These are phyloP conservation scores for Catharus fuscescens DNA, from an alignment of 2,113 vertebrate species.

Conservation along the genomic window DNA sequence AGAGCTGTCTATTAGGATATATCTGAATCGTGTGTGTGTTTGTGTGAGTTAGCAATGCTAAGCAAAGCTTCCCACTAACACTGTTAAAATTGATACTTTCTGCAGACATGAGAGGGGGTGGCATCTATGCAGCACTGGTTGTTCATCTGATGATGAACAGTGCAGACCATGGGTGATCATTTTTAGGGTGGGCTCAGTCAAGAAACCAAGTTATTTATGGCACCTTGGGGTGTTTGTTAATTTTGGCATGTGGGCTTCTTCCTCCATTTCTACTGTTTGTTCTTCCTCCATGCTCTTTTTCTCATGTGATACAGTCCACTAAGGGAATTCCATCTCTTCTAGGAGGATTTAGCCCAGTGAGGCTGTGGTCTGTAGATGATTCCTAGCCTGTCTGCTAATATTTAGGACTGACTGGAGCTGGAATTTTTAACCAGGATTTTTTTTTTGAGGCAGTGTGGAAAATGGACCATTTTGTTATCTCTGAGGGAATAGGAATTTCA, in stretches of 20 bases:
- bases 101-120: not conserved
- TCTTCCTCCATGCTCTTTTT: not conserved
- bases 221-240: not conserved
- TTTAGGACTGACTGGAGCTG: not conserved
- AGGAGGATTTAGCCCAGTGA: not conserved
- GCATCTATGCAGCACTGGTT: not conserved
- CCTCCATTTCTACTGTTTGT: not conserved
- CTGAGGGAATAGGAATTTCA: not conserved
- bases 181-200: not conserved
- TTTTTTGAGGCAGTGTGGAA: not conserved
- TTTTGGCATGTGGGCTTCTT: not conserved
- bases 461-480: not conserved
- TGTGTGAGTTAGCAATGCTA: not conserved
- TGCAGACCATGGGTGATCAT: not conserved
- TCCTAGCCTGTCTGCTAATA: not conserved
- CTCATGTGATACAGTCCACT: not conserved
- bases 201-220: not conserved
- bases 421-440: slow-evolving; percentile 4
- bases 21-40: not conserved
- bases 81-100: not conserved
- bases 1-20: slow-evolving; percentile 39
- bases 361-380: not conserved
- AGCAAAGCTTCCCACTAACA: not conserved
- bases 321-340: not conserved
- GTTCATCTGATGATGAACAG: not conserved